These are phyloP conservation scores for Pinctada fucata DNA, from an alignment of 2,888 invertebrate species.

Conservation along the genomic window DNA sequence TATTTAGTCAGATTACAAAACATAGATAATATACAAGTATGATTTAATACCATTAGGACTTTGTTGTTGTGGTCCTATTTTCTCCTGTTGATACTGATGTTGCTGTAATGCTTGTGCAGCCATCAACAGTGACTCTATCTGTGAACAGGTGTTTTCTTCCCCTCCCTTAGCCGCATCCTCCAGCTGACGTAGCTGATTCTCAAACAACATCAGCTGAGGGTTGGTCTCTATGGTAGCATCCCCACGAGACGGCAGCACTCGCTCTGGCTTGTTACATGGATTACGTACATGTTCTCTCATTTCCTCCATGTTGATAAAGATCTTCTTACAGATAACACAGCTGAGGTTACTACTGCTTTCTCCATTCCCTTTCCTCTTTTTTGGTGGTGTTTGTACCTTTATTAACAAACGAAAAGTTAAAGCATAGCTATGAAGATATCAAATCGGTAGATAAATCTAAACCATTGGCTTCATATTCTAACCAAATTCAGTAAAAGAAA, in stretches of 20 bases:
- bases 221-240: not conserved
- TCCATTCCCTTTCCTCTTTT: conserved; percentile 22
- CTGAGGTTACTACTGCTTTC: conserved; percentile 46
- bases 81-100: too few relatives aligned
- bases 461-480: too few relatives aligned
- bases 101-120: conserved; percentile 36
- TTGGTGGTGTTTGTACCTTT: not conserved
- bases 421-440: not conserved
- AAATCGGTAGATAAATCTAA: too few relatives aligned
- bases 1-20: too few relatives aligned
- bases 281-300: conserved; percentile 65
- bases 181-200: conserved; percentile 18
- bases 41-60: too few relatives aligned
- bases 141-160: conserved; percentile 30
- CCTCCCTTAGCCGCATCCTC: conserved; percentile 26
- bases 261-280: conserved; percentile 54
- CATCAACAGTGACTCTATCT: conserved; percentile 38
- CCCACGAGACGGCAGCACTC: not conserved
- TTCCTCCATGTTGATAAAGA: conserved; percentile 58
- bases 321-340: conserved; percentile 61
- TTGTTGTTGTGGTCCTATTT: too few relatives aligned
- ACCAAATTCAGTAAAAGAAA: not conserved
- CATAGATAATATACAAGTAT: too few relatives aligned
- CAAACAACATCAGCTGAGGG: conserved; percentile 3
- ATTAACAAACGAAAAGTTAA: not conserved